A percentile compares a stretch with the other conserved stretches of the same genome.
Conservation (phyloP, 2,113 vertebrate species). For the Phoenicopterus ruber region DNA sequence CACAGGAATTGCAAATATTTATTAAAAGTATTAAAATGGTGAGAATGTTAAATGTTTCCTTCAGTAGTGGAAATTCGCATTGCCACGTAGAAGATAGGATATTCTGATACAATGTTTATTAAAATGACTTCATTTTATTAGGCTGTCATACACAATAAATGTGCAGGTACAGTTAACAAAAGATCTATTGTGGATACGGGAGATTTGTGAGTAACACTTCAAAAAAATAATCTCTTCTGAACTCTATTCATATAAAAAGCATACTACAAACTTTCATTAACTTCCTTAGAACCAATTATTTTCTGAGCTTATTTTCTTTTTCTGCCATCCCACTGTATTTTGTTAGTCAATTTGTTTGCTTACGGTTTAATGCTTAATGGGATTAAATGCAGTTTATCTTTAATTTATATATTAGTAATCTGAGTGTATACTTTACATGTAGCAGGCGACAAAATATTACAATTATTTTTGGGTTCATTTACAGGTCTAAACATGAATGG, state of each 20-base stretch:
- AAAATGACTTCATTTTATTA: slow-evolving; percentile 83
- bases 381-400: slow-evolving; percentile 51
- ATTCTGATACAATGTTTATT: slow-evolving; percentile 80
- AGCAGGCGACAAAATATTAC: slow-evolving; percentile 8
- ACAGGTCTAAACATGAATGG: background rate
- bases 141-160: slow-evolving; percentile 77
- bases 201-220: slow-evolving; percentile 65
- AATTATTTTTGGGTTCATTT: slow-evolving; percentile 18
- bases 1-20: slow-evolving; percentile 81
- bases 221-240: slow-evolving; percentile 58
- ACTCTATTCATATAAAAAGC: slow-evolving; percentile 48
- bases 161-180: slow-evolving; percentile 73
- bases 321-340: background rate
- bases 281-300: slow-evolving; percentile 62
- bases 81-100: slow-evolving; percentile 74
- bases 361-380: slow-evolving; percentile 29
- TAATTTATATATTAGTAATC: slow-evolving; percentile 6
- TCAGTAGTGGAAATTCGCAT: slow-evolving; percentile 73
- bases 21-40: slow-evolving; percentile 82
- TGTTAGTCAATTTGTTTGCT: slow-evolving; percentile 55
- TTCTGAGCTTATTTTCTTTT: slow-evolving; percentile 41
- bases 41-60: slow-evolving; percentile 81
- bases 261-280: slow-evolving; percentile 60
- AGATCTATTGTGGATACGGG: slow-evolving; percentile 69
- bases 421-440: background rate